Conservation (phyloP, 2,888 invertebrate species). For the Hylaea fasciaria region DNA sequence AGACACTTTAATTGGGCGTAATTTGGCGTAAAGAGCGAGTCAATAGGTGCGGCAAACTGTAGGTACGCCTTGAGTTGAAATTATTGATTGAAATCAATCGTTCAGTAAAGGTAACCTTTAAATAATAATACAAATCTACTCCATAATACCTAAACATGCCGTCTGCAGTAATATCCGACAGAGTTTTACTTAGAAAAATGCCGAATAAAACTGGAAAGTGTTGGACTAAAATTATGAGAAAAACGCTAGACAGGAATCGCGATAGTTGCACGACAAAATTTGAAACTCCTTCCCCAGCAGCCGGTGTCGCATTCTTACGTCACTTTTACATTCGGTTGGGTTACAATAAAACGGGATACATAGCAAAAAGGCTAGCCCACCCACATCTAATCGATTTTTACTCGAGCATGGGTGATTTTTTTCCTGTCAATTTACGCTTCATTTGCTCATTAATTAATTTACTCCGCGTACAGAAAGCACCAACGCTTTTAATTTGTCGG, state of each 20-base stretch:
- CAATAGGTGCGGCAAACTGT: conserved; percentile 41
- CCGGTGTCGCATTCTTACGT: conserved; percentile 67
- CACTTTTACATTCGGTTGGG: conserved; percentile 68
- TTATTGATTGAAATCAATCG: conserved; percentile 38
- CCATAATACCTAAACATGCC: conserved; percentile 1
- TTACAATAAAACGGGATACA: conserved; percentile 69
- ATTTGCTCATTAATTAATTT: conserved; percentile 47
- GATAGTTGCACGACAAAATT: conserved; percentile 63
- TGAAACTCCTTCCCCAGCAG: conserved; percentile 54
- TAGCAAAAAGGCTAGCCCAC: conserved; percentile 69
- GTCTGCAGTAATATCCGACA: conserved; percentile 4
- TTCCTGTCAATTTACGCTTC: conserved; percentile 42
- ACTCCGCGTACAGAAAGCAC: conserved; percentile 41
- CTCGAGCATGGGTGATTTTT: conserved; percentile 54
- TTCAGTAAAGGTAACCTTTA: conserved; percentile 27
- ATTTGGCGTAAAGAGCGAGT: conserved; percentile 22
- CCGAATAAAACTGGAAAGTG: conserved; percentile 52
- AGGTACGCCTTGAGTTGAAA: conserved; percentile 21
- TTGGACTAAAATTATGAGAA: conserved; percentile 55
- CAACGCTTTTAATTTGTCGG: conserved; percentile 44
- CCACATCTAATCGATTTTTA: conserved; percentile 84
- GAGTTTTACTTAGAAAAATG: conserved; percentile 63
- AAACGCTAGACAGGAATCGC: conserved; percentile 59
- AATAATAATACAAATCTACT: conserved; percentile 6
- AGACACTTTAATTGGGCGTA: conserved; percentile 32